A percentile compares a stretch with the other conserved stretches of the same genome.
Evolutionary conservation across 2,113 vertebrate genomes (phyloP).

Genomic region (Furnarius figulus): DNA sequence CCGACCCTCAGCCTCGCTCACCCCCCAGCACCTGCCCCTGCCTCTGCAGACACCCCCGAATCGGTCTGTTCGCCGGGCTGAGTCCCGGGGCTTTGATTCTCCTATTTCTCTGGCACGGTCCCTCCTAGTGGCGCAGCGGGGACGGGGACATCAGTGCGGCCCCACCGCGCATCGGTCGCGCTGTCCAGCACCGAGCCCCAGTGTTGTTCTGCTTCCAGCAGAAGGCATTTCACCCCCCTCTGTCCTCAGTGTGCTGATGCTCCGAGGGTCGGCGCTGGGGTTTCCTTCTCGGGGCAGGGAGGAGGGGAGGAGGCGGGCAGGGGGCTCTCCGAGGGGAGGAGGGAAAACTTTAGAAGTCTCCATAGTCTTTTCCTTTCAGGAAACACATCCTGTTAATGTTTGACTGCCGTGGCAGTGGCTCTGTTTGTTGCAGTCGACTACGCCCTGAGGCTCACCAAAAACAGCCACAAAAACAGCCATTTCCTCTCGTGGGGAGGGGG

Average conservation of each 20-base stretch:
- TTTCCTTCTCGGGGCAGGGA: background rate
- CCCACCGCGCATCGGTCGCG: fast-evolving
- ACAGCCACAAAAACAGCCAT: conserved; percentile 78
- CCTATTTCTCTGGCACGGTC: background rate
- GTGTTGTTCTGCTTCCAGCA: background rate
- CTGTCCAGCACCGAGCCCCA: background rate
- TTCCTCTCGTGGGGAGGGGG: conserved; percentile 75
- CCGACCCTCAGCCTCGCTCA: background rate
- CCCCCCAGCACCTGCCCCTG: no score
- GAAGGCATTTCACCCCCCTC: background rate
- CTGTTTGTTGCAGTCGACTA: conserved; percentile 83
- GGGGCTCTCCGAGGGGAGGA: conserved; percentile 26
- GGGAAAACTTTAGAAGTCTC: conserved; percentile 75
- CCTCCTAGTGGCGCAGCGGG: background rate
- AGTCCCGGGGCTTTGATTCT: background rate
- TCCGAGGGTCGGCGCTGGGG: background rate
- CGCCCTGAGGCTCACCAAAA: conserved; percentile 79
- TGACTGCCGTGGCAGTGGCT: conserved; percentile 73
- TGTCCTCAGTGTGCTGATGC: background rate
- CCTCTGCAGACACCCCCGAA: background rate
- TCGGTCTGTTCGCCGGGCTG: fast-evolving
- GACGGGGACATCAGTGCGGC: background rate
- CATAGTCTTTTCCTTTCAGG: conserved; percentile 89
- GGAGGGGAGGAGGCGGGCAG: background rate
- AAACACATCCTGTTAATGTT: conserved; percentile 96